Evolutionary conservation across 37 sponge, comb jelly and placozoan species (phyloP).

Genomic region (Tethya wilhelma): DNA sequence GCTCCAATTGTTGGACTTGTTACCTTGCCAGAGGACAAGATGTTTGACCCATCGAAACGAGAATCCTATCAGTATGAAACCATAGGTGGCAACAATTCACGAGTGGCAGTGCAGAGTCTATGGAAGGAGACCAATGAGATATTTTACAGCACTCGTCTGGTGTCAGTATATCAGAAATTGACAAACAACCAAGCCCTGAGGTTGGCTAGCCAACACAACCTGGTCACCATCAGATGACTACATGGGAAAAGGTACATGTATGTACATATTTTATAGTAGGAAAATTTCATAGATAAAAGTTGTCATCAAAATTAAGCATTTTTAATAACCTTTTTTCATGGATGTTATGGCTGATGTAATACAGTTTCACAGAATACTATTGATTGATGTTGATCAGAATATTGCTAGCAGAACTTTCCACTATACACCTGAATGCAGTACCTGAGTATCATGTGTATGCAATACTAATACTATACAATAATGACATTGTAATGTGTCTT

Average conservation of each 20-base stretch:
- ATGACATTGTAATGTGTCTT: too few relatives aligned
- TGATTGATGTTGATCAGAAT: too few relatives aligned
- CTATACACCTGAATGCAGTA: too few relatives aligned
- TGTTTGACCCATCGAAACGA: not conserved
- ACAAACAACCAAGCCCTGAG: slow-evolving; percentile 1
- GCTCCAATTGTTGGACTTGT: slow-evolving; percentile 12
- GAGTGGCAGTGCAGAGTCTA: not conserved
- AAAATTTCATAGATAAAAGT: too few relatives aligned
- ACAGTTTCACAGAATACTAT: too few relatives aligned
- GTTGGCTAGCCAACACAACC: slow-evolving; percentile 7
- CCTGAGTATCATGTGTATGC: too few relatives aligned
- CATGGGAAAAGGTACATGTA: slow-evolving; percentile 8
- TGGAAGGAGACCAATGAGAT: not conserved
- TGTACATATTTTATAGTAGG: not conserved
- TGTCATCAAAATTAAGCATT: too few relatives aligned
- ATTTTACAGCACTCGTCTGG: not conserved
- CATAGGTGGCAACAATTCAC: slow-evolving; percentile 16
- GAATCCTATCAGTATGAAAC: slow-evolving; percentile 19
- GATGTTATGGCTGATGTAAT: too few relatives aligned
- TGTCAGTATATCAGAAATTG: slow-evolving; percentile 6
- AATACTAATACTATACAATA: too few relatives aligned
- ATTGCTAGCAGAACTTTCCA: too few relatives aligned
- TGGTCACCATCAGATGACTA: slow-evolving; percentile 10
- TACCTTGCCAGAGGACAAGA: not conserved
- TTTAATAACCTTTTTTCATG: too few relatives aligned